Evolutionary conservation across 2,797 vertebrate species (phyloP), one percentile per base, ranked within the genome.

Genomic region (Poecilia wingei): DNA sequence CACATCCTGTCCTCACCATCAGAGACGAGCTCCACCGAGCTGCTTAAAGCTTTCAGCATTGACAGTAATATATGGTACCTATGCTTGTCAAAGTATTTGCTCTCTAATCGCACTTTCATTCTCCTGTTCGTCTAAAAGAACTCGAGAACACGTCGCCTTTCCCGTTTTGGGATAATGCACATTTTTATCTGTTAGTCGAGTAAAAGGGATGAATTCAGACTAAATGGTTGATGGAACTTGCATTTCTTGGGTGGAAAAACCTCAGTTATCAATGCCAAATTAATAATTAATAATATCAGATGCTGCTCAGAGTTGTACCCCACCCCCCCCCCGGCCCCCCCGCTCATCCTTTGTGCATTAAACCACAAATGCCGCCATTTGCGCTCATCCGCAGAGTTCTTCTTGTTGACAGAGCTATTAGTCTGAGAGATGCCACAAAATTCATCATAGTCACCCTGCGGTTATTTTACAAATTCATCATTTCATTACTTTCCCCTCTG

Each of bases 391-490:
- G 74, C 76, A 77, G 92, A 93, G 86, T 87, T 92, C 91, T 91
- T 92, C 84, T 83, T 82, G 90, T 94, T 91, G 93, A 94, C 93
- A 93, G 91, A 89, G 88, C 91, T 88, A 94, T 94, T 94, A 93
- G 91, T 94, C 93, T 86, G 82, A 79, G 87, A 92, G 90, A 93
- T 93, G 89, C 91, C 93, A 88, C 90, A 83, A 81, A 92, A 95
- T 95, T 94, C 88, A 94, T 95, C 92, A 93, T 88, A 91, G 93
- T 94, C 91, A 92, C 89, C 91, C 90, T 90, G 93, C 83, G 90
- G 92, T 93, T 88, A 85, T 87, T 92, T 90, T 85, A 84, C 90
- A 90, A 90, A 95, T 94, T 94, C 87, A 93, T 95, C 93, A 94
- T 93, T 94, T 93, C 91, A 90, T 93, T 93, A 92, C 88, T 87